Base-by-base conservation (phyloP, 2,797 vertebrate species). In the Coreius guichenoti region DNA sequence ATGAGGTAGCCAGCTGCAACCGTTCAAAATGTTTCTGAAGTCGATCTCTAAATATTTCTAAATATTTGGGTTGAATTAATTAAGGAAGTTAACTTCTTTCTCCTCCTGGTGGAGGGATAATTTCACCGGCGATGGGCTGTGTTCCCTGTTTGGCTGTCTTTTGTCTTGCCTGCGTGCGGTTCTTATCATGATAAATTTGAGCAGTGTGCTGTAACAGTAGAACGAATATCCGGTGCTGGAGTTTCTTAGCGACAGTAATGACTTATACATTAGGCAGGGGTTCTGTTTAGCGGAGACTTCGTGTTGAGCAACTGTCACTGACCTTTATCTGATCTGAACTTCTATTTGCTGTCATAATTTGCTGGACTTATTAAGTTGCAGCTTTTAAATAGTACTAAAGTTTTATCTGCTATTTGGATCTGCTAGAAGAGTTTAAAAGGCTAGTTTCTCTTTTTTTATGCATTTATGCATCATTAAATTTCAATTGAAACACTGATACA, bases 211-310 rank as follows among this genome's bases (percentile, higher is more conserved):
- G 94, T 92, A 94, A 95, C 90, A 86, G 90, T 90, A 94, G 93
- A 92, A 49, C 74, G 80, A 91, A 90, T 91, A 91, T 94, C 92
- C 89, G 91, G 90, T 93, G 93, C 89, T 91, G 90, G 87, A 84
- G 87, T 90, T 83, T 82, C 86, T 90, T 91, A 87, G 91, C 91
- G 90, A 90, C 88, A 85, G 88, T 87, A 91, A 94, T 93, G 89
- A 92, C 93, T 94, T 94, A 87, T 86, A 69, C 82, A 88, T 86
- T 49, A 82, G 79, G 56, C 63, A 19, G 84, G 54, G 70, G 63
- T 73, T 81, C 80, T 61, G 84, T 72, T 82, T 58, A 58, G 56
- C 3, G 16, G 69, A 80, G 76, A 58, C 21, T 47, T 51, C 47
- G 21, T 58, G 79, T 74, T 83, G 70, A 67, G 85, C 83, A 79